These are phyloP conservation scores for Pilophorus perplexus DNA, from an alignment of 2,888 invertebrate genomes.

Conservation along the genomic window DNA sequence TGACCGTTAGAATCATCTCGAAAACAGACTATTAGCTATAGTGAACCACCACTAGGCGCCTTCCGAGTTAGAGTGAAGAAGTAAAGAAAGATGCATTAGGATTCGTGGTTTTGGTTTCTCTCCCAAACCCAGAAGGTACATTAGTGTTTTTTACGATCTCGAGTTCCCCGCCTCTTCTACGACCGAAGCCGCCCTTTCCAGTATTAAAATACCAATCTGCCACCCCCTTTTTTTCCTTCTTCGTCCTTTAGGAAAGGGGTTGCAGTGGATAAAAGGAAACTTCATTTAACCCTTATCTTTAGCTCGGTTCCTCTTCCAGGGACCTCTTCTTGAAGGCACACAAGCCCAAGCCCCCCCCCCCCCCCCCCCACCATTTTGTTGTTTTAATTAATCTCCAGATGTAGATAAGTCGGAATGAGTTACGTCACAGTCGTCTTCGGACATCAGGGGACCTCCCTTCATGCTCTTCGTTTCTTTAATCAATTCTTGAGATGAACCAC, in stretches of 20 bases:
- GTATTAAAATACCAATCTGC: slow-evolving; percentile 33
- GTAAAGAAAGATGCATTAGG: too few species aligned
- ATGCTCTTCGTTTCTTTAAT: neutral
- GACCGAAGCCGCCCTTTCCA: neutral
- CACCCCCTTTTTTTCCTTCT: neutral
- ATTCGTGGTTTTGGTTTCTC: slow-evolving; percentile 9
- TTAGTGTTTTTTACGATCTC: slow-evolving; percentile 20
- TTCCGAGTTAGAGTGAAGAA: too few species aligned
- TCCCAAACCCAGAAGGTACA: neutral
- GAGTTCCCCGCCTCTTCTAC: neutral
- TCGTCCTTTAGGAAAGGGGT: neutral
- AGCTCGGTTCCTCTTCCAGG: too few species aligned
- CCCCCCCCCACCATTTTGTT: too few species aligned
- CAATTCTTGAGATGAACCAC: neutral
- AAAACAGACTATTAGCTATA: too few species aligned
- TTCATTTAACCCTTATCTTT: slow-evolving; percentile 35
- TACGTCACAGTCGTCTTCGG: slow-evolving; percentile 14
- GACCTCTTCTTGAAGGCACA: slow-evolving; percentile 6
- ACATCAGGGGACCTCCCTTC: slow-evolving; percentile 2
- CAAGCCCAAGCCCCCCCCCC: too few species aligned
- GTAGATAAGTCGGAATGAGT: slow-evolving; percentile 32
- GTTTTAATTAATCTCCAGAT: slow-evolving; percentile 41
- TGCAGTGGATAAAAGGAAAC: slow-evolving; percentile 31
- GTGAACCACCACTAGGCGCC: too few species aligned
- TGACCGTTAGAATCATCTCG: too few species aligned